A percentile compares a stretch with the other conserved stretches of the same genome.
Conservation (phyloP, 64 coral and sea anemone species). For the Actinia tenebrosa region DNA sequence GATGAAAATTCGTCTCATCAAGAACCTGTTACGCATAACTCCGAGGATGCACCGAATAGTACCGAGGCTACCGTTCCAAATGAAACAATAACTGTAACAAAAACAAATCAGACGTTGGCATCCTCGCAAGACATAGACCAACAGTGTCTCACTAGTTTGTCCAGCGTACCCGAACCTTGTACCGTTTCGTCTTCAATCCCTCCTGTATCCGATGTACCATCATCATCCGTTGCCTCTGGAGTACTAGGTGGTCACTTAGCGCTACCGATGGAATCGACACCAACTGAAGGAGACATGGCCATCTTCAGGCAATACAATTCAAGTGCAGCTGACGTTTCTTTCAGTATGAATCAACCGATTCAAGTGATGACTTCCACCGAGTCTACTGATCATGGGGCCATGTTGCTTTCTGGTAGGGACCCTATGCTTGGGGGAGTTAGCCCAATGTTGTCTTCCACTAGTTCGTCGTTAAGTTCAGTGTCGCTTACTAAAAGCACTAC, state of each 20-base stretch:
- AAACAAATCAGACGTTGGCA: neutral
- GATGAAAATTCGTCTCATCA: neutral
- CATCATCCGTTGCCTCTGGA: conserved; percentile 5
- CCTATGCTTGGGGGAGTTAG: conserved; percentile 23
- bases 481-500: neutral
- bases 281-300: conserved; percentile 16
- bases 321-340: neutral
- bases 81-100: neutral
- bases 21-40: neutral
- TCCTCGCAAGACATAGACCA: neutral
- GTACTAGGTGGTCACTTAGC: conserved; percentile 8
- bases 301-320: neutral
- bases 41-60: neutral
- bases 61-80: neutral
- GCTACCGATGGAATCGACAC: conserved; percentile 14
- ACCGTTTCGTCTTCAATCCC: neutral
- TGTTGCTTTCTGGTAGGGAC: conserved; percentile 22
- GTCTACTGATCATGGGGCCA: neutral
- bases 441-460: neutral
- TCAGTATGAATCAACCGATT: neutral
- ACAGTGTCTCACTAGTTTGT: neutral
- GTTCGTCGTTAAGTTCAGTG: neutral
- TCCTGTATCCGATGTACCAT: neutral
- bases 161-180: neutral
- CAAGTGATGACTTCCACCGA: neutral